These are phyloP conservation scores for Zaprionus gabonicus DNA, from an alignment of 1,140 invertebrate genomes.

Conservation along the genomic window DNA sequence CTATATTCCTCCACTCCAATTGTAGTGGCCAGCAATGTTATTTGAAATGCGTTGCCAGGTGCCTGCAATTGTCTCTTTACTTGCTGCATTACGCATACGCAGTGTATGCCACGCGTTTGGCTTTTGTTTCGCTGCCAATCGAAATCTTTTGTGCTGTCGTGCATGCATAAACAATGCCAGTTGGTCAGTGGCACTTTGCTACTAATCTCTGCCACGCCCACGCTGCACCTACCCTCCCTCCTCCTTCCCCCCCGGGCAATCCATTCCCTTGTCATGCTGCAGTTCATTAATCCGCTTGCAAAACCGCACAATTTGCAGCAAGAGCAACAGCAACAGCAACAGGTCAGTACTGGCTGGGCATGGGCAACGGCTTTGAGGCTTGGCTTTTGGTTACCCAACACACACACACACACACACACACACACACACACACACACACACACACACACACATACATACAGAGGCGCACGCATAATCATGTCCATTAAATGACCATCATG, in stretches of 20 bases:
- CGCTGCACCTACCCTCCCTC: background rate
- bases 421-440: conserved; percentile 4
- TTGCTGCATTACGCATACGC: conserved; percentile 31
- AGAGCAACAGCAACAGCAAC: conserved; percentile 27
- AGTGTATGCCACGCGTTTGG: conserved; percentile 4
- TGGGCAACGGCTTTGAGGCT: conserved; percentile 1
- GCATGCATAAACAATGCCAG: background rate
- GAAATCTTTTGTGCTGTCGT: background rate
- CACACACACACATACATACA: conserved; percentile 3
- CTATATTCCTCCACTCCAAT: background rate
- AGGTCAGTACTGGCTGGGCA: background rate
- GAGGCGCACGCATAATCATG: conserved; percentile 11
- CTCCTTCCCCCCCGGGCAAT: background rate
- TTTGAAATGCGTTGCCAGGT: no score
- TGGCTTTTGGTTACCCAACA: conserved; percentile 1
- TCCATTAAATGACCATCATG: conserved; percentile 38
- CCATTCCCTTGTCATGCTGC: background rate
- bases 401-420: background rate
- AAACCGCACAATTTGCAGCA: conserved; percentile 51
- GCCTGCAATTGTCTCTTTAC: background rate
- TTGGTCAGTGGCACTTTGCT: background rate
- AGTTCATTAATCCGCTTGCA: conserved; percentile 38
- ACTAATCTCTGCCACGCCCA: background rate
- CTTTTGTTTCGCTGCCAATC: background rate
- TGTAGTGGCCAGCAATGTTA: no score